A percentile compares a stretch with the other conserved stretches of the same genome.
Evolutionary conservation across 1,140 invertebrate species (phyloP).

Genomic region (Ceratosolen solmsi): DNA sequence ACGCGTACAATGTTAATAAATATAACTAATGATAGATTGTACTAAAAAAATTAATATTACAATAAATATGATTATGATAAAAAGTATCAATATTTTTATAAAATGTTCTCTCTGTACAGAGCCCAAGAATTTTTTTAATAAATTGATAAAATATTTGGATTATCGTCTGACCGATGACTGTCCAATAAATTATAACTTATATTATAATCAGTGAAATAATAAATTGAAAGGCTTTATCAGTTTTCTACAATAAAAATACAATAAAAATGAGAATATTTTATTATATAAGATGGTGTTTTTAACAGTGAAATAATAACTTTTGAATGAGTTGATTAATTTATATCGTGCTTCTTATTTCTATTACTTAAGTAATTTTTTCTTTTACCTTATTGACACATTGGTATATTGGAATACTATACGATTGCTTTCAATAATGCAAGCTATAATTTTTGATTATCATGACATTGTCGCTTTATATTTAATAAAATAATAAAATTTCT

Average conservation of each 20-base stretch:
- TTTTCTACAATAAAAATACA: background rate
- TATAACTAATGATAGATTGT: too few species aligned
- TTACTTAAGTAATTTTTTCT: background rate
- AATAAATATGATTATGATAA: background rate
- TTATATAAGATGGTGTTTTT: background rate
- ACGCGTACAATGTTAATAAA: too few species aligned
- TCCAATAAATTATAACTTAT: background rate
- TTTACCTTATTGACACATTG: too few species aligned
- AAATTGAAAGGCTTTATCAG: background rate
- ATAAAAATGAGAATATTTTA: background rate
- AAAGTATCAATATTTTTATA: background rate
- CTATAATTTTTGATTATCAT: too few species aligned
- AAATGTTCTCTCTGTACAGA: background rate
- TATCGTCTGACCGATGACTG: background rate
- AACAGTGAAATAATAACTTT: background rate
- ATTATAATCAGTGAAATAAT: background rate
- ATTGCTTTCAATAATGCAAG: too few species aligned
- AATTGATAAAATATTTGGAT: slow-evolving; percentile 8
- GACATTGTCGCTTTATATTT: too few species aligned
- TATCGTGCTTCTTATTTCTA: background rate
- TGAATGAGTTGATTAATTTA: background rate
- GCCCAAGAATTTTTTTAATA: background rate
- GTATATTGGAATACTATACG: too few species aligned
- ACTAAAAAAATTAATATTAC: too few species aligned
- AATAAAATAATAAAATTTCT: too few species aligned